Evolutionary conservation across 2,113 vertebrate species (phyloP).

Genomic region (Peromyscus maniculatus): DNA sequence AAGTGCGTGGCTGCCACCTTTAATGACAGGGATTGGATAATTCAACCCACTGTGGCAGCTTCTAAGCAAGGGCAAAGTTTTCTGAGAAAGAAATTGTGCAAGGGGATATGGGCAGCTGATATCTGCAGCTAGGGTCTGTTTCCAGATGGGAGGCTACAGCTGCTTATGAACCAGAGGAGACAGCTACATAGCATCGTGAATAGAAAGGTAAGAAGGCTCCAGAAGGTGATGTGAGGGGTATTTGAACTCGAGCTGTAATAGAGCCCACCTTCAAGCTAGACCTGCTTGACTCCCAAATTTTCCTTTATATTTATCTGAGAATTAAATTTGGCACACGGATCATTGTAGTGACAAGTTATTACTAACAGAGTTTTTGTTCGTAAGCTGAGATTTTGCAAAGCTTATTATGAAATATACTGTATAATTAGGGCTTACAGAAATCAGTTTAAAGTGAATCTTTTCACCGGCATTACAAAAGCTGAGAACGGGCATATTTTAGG

Average conservation of each 20-base stretch:
- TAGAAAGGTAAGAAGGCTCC: background rate
- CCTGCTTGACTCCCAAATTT: slow-evolving; percentile 63
- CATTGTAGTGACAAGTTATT: slow-evolving; percentile 76
- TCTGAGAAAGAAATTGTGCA: slow-evolving; percentile 53
- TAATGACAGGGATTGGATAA: slow-evolving; percentile 71
- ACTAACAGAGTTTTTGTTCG: slow-evolving; percentile 75
- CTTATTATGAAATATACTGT: slow-evolving; percentile 78
- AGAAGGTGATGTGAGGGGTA: background rate
- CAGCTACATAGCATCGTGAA: background rate
- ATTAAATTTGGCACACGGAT: slow-evolving; percentile 75
- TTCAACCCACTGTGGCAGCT: slow-evolving; percentile 57
- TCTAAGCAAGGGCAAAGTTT: slow-evolving; percentile 58
- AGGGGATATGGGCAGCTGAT: background rate
- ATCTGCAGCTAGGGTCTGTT: background rate
- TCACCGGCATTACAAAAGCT: slow-evolving; percentile 49
- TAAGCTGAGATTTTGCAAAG: slow-evolving; percentile 76
- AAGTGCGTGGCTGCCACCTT: slow-evolving; percentile 64
- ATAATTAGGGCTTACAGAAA: slow-evolving; percentile 77
- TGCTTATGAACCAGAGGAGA: background rate
- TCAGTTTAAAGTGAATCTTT: slow-evolving; percentile 71
- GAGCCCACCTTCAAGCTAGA: slow-evolving; percentile 50
- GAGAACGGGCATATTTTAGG: slow-evolving; percentile 35
- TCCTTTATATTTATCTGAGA: slow-evolving; percentile 74
- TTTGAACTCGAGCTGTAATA: background rate
- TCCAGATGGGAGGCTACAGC: background rate